These are phyloP conservation scores for Pangasianodon gigas DNA, from an alignment of 2,113 vertebrate genomes.

Conservation along the genomic window DNA sequence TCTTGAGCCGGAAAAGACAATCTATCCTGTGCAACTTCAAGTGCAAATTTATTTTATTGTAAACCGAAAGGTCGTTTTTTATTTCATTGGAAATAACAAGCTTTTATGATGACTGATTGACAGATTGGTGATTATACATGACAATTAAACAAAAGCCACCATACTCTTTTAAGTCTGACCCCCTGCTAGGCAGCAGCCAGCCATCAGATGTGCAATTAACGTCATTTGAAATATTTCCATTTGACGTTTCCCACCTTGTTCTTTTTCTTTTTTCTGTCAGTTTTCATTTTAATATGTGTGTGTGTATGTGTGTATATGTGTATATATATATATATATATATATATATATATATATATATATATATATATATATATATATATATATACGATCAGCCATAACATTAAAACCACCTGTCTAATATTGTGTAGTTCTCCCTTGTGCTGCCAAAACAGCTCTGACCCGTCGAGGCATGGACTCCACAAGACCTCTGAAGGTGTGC, in stretches of 20 bases:
- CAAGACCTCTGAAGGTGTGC: too few relatives aligned
- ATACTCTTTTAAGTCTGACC: slow-evolving; percentile 26
- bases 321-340: too few relatives aligned
- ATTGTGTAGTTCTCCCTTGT: too few relatives aligned
- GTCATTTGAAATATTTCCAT: slow-evolving; percentile 35
- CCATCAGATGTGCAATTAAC: slow-evolving; percentile 45
- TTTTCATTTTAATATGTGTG: background rate
- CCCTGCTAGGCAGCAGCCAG: slow-evolving; percentile 32
- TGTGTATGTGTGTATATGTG: too few relatives aligned
- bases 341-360: too few relatives aligned
- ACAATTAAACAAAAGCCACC: slow-evolving; percentile 37
- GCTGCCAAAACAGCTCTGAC: too few relatives aligned
- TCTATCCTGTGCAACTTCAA: background rate
- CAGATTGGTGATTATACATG: slow-evolving; percentile 30
- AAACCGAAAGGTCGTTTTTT: background rate
- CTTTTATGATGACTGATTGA: slow-evolving; percentile 27
- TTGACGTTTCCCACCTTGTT: slow-evolving; percentile 14
- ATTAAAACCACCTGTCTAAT: too few relatives aligned
- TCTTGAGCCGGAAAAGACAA: too few relatives aligned
- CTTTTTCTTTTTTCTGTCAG: slow-evolving; percentile 22
- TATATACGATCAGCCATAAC: too few relatives aligned
- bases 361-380: too few relatives aligned
- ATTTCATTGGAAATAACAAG: background rate
- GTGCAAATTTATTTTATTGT: background rate
- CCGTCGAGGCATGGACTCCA: too few relatives aligned